These are phyloP conservation scores for Zapornia atra DNA, from an alignment of 2,113 vertebrate genomes.

Conservation along the genomic window DNA sequence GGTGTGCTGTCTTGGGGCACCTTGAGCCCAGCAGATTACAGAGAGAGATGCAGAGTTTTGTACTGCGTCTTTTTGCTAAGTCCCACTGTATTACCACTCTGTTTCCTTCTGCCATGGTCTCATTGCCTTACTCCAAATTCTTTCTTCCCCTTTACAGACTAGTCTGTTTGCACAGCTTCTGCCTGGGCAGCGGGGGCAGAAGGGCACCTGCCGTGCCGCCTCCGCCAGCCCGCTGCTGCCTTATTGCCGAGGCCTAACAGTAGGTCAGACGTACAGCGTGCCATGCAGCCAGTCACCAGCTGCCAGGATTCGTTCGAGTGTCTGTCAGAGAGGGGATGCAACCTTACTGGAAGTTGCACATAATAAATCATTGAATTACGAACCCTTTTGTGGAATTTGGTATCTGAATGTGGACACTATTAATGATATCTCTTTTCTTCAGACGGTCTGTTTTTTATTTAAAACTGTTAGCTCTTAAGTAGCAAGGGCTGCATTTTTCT, in stretches of 20 bases:
- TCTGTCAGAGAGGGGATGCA: background rate
- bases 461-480: background rate
- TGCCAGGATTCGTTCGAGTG: accelerated
- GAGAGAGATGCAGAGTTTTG: background rate
- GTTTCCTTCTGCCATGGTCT: accelerated
- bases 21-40: background rate
- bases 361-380: background rate
- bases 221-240: background rate
- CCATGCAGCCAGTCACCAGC: background rate
- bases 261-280: background rate
- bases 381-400: background rate
- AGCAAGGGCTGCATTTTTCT: background rate
- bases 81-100: background rate
- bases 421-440: background rate
- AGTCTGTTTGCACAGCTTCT: background rate
- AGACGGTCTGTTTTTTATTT: background rate
- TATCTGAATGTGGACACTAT: background rate
- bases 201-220: background rate
- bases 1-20: background rate
- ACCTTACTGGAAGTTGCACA: background rate
- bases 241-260: background rate
- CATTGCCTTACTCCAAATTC: background rate
- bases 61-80: background rate
- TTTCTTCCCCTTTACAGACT: background rate
- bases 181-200: background rate